phyloP scores from a whole-genome alignment of 30 jellyfish, hydroid and myxozoan genomes.

The Catostylus mosaicus region DNA sequence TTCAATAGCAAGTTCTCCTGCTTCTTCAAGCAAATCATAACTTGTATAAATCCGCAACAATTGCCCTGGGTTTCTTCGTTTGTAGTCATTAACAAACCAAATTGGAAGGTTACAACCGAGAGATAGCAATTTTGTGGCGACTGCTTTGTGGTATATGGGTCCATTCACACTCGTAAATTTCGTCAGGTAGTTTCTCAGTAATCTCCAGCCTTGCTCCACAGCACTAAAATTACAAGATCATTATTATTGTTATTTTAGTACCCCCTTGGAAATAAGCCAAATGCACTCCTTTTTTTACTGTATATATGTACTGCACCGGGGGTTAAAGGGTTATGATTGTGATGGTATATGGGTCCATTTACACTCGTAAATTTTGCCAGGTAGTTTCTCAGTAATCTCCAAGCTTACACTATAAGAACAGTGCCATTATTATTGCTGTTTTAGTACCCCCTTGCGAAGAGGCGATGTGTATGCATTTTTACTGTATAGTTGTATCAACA shows the following conservation, averaged over 20 bases:
- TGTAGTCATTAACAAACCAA: conserved; percentile 87
- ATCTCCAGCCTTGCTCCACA: conserved; percentile 82
- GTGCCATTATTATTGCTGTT: too few relatives aligned
- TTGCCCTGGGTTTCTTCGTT: conserved; percentile 85
- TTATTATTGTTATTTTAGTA: too few relatives aligned
- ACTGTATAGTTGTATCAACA: too few relatives aligned
- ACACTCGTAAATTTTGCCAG: conserved; percentile 49
- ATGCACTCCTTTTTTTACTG: too few relatives aligned
- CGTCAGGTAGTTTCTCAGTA: conserved; percentile 74
- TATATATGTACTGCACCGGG: too few relatives aligned
- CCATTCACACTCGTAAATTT: conserved; percentile 44
- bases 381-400: conserved; percentile 79
- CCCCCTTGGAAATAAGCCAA: too few relatives aligned
- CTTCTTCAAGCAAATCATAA: conserved; percentile 84
- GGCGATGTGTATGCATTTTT: too few relatives aligned
- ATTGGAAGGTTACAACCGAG: conserved; percentile 81
- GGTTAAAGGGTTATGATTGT: too few relatives aligned
- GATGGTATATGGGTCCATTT: conserved; percentile 52
- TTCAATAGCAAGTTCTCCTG: conserved; percentile 75
- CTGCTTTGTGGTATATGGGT: conserved; percentile 69
- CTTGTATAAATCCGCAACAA: conserved; percentile 73
- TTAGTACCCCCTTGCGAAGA: too few relatives aligned
- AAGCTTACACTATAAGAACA: too few relatives aligned
- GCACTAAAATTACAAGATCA: too few relatives aligned
- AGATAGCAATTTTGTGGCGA: conserved; percentile 77